A percentile compares a stretch with the other conserved stretches of the same genome.
Evolutionary conservation across 2,113 vertebrate species (phyloP).

Genomic region (Saguinus midas): DNA sequence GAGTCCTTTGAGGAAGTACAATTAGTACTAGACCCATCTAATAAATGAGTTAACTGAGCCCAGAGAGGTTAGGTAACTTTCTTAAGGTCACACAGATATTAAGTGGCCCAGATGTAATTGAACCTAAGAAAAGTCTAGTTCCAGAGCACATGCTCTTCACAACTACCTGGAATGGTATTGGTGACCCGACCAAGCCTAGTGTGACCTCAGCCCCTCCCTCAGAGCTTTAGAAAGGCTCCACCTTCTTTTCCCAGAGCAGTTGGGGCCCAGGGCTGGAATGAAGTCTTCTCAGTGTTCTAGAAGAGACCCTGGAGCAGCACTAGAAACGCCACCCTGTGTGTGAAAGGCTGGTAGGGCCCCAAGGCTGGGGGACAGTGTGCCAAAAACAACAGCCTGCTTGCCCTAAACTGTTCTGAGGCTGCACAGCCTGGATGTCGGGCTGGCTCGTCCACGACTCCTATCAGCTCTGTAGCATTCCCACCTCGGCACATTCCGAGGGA

Average conservation of each 20-base stretch:
- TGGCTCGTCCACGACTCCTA: constrained; percentile 17
- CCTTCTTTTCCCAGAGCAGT: not conserved
- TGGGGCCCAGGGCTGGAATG: not conserved
- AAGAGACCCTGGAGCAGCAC: not conserved
- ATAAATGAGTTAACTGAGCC: not conserved
- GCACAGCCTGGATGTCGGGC: not conserved
- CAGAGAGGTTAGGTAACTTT: not conserved
- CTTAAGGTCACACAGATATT: not conserved
- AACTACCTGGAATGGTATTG: not conserved
- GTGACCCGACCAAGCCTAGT: not conserved
- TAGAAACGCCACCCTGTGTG: not conserved
- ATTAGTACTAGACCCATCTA: not conserved
- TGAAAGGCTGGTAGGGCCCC: not conserved
- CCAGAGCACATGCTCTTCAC: not conserved
- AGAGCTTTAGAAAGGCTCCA: not conserved
- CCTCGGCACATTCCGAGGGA: not conserved
- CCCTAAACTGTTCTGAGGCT: not conserved
- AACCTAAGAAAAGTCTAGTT: not conserved
- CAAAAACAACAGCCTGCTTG: constrained; percentile 13
- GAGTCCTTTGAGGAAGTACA: not conserved
- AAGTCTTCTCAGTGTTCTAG: not conserved
- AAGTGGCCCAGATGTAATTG: not conserved
- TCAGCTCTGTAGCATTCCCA: not conserved
- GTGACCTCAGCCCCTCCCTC: not conserved
- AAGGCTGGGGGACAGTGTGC: not conserved